A percentile compares a stretch with the other conserved stretches of the same genome.
These are phyloP conservation scores for Caenorhabditis macrosperma DNA, from an alignment of 2,888 invertebrate genomes.

Conservation along the genomic window DNA sequence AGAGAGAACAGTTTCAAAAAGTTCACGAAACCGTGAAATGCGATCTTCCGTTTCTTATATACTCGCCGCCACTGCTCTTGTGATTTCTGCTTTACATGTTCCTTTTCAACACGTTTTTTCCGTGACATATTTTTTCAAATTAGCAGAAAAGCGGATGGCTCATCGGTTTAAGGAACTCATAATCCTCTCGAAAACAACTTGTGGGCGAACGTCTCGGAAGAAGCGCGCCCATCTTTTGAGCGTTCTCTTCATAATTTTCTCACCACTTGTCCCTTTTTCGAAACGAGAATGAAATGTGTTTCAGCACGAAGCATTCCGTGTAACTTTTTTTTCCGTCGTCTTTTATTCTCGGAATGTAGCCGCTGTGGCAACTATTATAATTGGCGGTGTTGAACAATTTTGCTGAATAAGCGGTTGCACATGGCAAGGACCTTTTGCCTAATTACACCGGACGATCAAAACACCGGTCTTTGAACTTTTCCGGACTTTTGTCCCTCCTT, in stretches of 20 bases:
- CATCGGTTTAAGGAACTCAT: slow-evolving; percentile 8
- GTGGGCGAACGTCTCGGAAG: background rate
- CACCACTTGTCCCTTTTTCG: background rate
- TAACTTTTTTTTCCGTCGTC: background rate
- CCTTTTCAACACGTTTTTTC: background rate
- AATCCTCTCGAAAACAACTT: slow-evolving; percentile 4
- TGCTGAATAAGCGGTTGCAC: slow-evolving; percentile 1
- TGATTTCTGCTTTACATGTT: background rate
- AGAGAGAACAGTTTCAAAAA: slow-evolving; percentile 40
- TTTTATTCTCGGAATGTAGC: background rate
- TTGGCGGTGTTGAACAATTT: slow-evolving; percentile 42
- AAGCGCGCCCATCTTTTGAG: slow-evolving; percentile 1
- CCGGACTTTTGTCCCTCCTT: slow-evolving; percentile 32
- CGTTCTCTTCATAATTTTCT: background rate
- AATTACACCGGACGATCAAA: slow-evolving; percentile 56
- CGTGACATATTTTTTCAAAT: background rate
- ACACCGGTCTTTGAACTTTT: slow-evolving; percentile 54
- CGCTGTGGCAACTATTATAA: slow-evolving; percentile 11
- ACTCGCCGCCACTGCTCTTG: background rate
- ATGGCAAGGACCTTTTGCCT: slow-evolving; percentile 14
- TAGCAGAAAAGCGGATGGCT: background rate
- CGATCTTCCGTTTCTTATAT: slow-evolving; percentile 52
- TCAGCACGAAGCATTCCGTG: no score
- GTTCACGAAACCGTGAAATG: slow-evolving; percentile 43
- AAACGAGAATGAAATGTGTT: background rate